Base-by-base conservation (phyloP, 2,113 vertebrate species). In the Melierax canorus region DNA sequence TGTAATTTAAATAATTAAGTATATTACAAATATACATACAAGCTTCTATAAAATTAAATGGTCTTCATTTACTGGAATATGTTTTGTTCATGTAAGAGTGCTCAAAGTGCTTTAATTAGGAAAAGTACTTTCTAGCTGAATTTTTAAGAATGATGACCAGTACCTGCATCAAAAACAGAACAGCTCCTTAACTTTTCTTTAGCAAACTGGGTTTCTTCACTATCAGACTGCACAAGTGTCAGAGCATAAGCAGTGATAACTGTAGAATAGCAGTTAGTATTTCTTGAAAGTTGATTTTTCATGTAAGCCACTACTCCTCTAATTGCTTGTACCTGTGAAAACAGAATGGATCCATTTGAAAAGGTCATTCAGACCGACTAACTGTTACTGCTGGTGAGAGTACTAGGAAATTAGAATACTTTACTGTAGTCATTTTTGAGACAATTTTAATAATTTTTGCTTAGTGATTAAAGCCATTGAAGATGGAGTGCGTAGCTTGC, bases 191-290 rank as follows among this genome's bases (percentile, higher is more conserved):
- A 59, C 97, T 98, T 98, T 81, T 92, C 87, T 56, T 77, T 95
- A 4, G 38, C 46, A 46, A 38, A 32, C 29, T 29, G 60, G 21
- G 62, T 84, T n/a, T 88, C 63, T 41, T 39, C 39, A 74, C 39
- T 81, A 11, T 94, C 9, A 39, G 96, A 15, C 45, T 73, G 73
- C 36, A 96, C 97, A 50, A 97, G 63, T 4, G 98, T 95, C 39
- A 99, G 97, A 88, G 98, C 98, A 85, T 99, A 99, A 39, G 98
- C 97, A 51, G 98, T 96, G 41, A 98, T 98, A 51, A 97, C 98
- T 39, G 97, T 64, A 53, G 98, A 96, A 32, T 98, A 99, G 26
- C 98, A 98, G 39, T 98, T 96, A 67, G 91, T 32, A 68, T 98
- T 97, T n/a, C 83, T 64, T 45, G 53, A 36, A 18, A 98, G 46